Base-by-base conservation (phyloP, 2,113 vertebrate species). In the Penelope pileata region DNA sequence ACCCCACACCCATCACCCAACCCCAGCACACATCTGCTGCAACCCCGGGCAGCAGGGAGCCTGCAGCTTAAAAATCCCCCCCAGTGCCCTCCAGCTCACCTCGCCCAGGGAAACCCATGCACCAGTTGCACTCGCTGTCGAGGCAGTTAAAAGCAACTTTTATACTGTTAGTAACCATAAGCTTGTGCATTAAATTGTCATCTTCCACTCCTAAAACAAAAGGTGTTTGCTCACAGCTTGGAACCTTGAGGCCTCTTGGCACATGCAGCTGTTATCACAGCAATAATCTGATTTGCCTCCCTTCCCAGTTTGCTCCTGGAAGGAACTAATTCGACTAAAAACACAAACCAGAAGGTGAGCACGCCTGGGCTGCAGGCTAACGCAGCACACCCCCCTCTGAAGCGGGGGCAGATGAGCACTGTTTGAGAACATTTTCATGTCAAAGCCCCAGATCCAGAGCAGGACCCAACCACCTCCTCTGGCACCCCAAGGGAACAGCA, bases 161-260 rank as follows among this genome's bases (percentile, higher is more conserved):
- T 77, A 74, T 7, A 16, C 38, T 51, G 51, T 48, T 74, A 77
- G 53, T 88, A 90, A 90, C 72, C 64, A 45, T 81, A 62, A 86
- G 63, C 63, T 83, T 22, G 82, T 80, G n/a, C 70, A 79, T 64
- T 85, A 85, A 38, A 53, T 50, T 85, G 19, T 80, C 67, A 63
- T 62, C 83, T 90, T 81, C 87, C 23, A 7, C 88, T 96, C 68
- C 64, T 91, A 48, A 77, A 95, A 85, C 93, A 91, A 95, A 95
- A 94, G 63, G 82, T 54, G 74, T 93, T 96, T 80, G 88, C 94
- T 92, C 94, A 79, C 91, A 94, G 87, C 84, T 90, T 93, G 94
- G 96, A 95, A 96, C 91, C 91, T 91, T 53, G 93, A 97, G 94
- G 94, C 93, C 67, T 93, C 76, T 90, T 96, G 94, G 95, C 94